Base-by-base conservation (phyloP, 2,113 vertebrate species). In the Tupaia chinensis region DNA sequence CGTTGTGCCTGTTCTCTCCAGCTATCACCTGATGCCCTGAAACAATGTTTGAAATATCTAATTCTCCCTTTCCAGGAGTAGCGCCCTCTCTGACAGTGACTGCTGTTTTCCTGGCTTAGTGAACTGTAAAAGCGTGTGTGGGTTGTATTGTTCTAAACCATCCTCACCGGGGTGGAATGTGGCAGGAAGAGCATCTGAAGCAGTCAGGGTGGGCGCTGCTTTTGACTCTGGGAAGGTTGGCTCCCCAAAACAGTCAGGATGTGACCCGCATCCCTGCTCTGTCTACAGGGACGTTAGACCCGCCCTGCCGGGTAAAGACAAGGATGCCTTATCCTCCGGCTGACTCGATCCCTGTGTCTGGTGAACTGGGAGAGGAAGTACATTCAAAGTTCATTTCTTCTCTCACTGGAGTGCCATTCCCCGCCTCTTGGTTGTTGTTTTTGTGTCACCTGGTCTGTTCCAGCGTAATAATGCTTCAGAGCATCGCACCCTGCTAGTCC, bases 221-320 rank as follows among this genome's bases (percentile, higher is more conserved):
- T 66, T 72, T 7, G n/a, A 14, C 65, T 25, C 16, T 44, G 3
- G 20, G 29, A 69, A 56, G 34, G 8, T 11, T 15, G 7, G 9
- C 0, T 29, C 5, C 23, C 74, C 56, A 32, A 8, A 53, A 76
- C 66, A 34, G 1, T 3, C 9, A 32, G 6, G 19, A 5, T 25
- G n/a, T 3, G 11, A 11, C 74, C n/a, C 1, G 61, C 44, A 29
- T 27, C 44, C 9, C 44, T 80, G 44, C 60, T 27, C 22, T 3
- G 0, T 15, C 0, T 1, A 1, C 3, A 0, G 5, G 54, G 73
- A 60, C 7, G 1, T 1, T 1, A 9, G 14, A 7, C 5, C 32
- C 14, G 10, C 32, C 73, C 6, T 3, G 44, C 29, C 0, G 27
- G 3, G 6, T 10, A 22, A 15, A 12, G 68, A 7, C 61, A 14